Percentiles rank a stretch among this genome's conserved stretches.
phyloP scores from a whole-genome alignment of 37 sponge, comb jelly and placozoan genomes.

The Cladorhizidae sp. region DNA sequence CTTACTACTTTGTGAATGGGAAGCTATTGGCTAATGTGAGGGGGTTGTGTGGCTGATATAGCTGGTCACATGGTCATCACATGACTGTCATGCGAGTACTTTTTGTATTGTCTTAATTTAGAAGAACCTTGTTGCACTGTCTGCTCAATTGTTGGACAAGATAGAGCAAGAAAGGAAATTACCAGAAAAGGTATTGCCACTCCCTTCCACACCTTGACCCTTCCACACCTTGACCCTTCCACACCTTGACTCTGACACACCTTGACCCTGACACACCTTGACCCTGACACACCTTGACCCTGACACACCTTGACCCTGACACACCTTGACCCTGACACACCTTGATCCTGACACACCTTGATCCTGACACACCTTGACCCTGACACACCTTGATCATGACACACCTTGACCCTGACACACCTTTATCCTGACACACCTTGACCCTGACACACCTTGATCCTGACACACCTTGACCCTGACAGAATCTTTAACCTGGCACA shows the following conservation, averaged over 20 bases:
- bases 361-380: background rate
- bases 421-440: slow-evolving; percentile 15
- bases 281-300: slow-evolving; percentile 20
- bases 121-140: background rate
- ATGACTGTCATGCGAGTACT: background rate
- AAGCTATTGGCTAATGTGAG: background rate
- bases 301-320: slow-evolving; percentile 15
- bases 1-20: slow-evolving; percentile 6
- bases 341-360: slow-evolving; percentile 11
- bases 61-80: background rate
- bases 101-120: background rate
- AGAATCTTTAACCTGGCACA: too few relatives aligned
- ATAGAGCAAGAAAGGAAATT: background rate
- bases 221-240: slow-evolving; percentile 7
- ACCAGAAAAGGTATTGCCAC: background rate
- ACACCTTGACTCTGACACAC: slow-evolving; percentile 23
- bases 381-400: slow-evolving; percentile 3
- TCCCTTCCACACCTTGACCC: background rate
- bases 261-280: slow-evolving; percentile 18
- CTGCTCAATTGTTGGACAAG: slow-evolving; percentile 1
- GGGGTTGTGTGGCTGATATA: background rate
- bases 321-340: slow-evolving; percentile 27
- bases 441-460: slow-evolving; percentile 12
- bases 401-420: slow-evolving; percentile 23
- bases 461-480: background rate